Evolutionary conservation across 2,113 vertebrate genomes (phyloP).

Genomic region (Jacana jacana): DNA sequence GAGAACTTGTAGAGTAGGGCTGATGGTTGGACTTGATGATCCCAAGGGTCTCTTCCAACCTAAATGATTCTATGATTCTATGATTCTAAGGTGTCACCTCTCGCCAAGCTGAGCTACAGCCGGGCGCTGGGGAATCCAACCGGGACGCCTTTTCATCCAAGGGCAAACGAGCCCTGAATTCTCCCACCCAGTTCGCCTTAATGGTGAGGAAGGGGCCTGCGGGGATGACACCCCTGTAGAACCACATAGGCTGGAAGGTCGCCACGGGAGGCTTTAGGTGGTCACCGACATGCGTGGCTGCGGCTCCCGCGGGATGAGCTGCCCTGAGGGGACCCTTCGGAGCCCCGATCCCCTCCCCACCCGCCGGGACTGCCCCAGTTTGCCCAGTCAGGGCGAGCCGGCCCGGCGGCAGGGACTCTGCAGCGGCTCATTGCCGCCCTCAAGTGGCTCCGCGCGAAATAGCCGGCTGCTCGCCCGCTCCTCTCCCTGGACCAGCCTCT

Average conservation of each 20-base stretch:
- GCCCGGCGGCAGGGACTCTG: not conserved
- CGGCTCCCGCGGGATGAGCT: not conserved
- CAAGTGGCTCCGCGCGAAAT: not conserved
- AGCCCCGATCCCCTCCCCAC: not conserved
- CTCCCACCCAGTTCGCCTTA: fast-evolving
- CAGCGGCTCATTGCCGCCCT: slow-evolving; percentile 17
- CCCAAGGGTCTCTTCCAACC: no score
- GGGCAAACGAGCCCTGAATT: not conserved
- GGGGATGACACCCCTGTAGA: not conserved
- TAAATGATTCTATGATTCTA: no score
- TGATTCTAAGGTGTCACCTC: no score
- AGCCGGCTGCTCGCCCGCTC: not conserved
- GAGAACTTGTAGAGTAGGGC: no score
- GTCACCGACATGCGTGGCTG: not conserved
- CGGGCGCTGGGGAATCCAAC: not conserved
- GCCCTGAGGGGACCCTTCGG: not conserved
- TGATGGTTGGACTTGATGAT: no score
- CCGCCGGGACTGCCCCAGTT: not conserved
- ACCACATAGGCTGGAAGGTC: not conserved
- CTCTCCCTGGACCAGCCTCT: fast-evolving
- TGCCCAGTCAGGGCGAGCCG: not conserved
- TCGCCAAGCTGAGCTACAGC: not conserved
- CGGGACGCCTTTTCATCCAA: not conserved
- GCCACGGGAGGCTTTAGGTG: not conserved
- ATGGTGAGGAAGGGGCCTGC: not conserved